Evolutionary conservation across 2,797 vertebrate genomes (phyloP), one percentile per base, ranked within the genome.

Genomic region (Sebastes steindachneri): DNA sequence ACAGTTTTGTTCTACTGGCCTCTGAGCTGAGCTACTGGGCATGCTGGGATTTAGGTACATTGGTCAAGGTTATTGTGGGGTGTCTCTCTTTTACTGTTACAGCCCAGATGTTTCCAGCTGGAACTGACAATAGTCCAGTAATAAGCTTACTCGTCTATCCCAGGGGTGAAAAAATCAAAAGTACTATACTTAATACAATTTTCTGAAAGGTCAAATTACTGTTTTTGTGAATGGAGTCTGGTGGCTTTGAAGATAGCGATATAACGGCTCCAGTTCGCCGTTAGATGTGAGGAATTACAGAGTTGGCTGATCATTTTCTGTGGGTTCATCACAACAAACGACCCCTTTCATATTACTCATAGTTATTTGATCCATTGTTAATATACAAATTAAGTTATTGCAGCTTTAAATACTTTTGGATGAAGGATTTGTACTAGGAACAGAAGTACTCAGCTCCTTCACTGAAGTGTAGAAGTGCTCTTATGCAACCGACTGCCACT

Each of bases 61-160:
- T 4, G n/a, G 70, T 70, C 73, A 79, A 80, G 83, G 85, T 70
- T 41, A 77, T 7, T 1, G 8, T 51, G 29, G 65, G 72, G 15
- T 37, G 51, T 28, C 41, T 48, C 57, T 78, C 21, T 41, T 73
- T 48, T 26, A 12, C 29, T 21, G 28, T 66, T 67, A 37, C 26
- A 33, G 31, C 8, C 53, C 71, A 68, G 41, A 80, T 73, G 81
- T 63, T 76, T 53, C 77, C 9, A 17, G 51, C 25, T 64, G 17
- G 11, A 75, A 35, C 29, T 31, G 70, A 73, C 31, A 71, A 2
- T 11, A 37, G 19, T 23, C 31, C 63, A 79, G 45, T n/a, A 57
- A 58, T 11, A 21, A 33, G 26, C 33, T 62, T 2, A 10, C 29
- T 33, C 35, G n/a, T 59, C 26, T 19, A 10, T 28, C 57, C 57